Evolutionary conservation across 2,888 invertebrate genomes (phyloP), one percentile per base, ranked within the genome.

Genomic region (Stenotaenia linearis): DNA sequence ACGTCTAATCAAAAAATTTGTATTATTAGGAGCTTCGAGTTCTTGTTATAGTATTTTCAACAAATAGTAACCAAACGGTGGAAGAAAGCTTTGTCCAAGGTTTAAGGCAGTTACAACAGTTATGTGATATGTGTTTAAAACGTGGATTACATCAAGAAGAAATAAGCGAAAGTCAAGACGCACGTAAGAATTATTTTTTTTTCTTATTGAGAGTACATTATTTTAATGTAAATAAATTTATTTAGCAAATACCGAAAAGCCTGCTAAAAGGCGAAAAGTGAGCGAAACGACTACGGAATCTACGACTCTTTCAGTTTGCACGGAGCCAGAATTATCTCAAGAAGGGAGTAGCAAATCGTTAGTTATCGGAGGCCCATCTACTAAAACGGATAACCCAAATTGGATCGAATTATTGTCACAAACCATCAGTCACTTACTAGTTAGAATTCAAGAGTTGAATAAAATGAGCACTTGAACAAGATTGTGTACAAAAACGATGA

Each of bases 1-100:
- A 32, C 7, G 6, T n/a, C 9, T 23, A 78, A 12, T 6, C 3
- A 50, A 15, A 28, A 18, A 21, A 40, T 12, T 50, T 10, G n/a
- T 56, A 32, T 45, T 78, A 21, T 45, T 56, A 78, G 78, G 78
- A 78, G 12, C 45, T 78, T 25, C 18, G 78, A 23, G 50, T 78
- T 9, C 50, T 78, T 15, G 37, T 23, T 78, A 30, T 78, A 23
- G 78, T 78, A 23, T 18, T 78, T 40, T 23, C 78, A 21, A 15
- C 50, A 23, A 50, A 78, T 15, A 18, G 15, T 50, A 25, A 25
- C 21, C 23, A 76, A 25, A 40, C 21, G 1, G 25, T 78, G 25
- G 50, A 78, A 18, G 28, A 25, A 23, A 25, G 23, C 10, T 78
- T 78, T 12, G n/a, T 78, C 7, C 15, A 18, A 9, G 35, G 23